Percentiles rank a stretch among this genome's conserved stretches.
Conservation (phyloP, 2,888 invertebrate genomes). For the Meandrusa payeni region DNA sequence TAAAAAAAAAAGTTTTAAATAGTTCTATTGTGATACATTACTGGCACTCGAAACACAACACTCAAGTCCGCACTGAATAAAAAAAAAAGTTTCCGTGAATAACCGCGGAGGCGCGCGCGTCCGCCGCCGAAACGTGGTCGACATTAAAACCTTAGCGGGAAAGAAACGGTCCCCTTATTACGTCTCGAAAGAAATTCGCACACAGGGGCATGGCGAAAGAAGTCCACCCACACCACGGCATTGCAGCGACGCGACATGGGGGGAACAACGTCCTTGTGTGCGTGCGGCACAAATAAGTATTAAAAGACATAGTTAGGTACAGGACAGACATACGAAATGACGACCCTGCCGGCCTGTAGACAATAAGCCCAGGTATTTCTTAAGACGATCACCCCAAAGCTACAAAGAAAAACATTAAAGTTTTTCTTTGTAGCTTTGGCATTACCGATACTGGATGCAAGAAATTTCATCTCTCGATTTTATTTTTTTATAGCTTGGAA, state of each 20-base stretch:
- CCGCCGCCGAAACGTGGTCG: conserved; percentile 78
- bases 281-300: conserved; percentile 72
- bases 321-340: conserved; percentile 52
- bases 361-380: conserved; percentile 45
- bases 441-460: too few species aligned
- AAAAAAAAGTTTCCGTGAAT: conserved; percentile 57
- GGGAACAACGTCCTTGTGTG: conserved; percentile 58
- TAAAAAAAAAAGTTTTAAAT: conserved; percentile 28
- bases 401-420: neutral
- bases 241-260: conserved; percentile 56
- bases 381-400: too few species aligned
- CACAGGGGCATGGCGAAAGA: conserved; percentile 70
- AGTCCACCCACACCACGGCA: conserved; percentile 63
- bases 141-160: conserved; percentile 81
- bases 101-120: conserved; percentile 77
- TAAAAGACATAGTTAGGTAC: conserved; percentile 78
- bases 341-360: conserved; percentile 27
- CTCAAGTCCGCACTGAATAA: conserved; percentile 45
- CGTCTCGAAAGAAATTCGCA: conserved; percentile 80
- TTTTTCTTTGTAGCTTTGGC: too few species aligned
- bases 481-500: too few species aligned
- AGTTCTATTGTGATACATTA: conserved; percentile 24
- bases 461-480: too few species aligned
- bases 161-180: conserved; percentile 81
- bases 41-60: conserved; percentile 45